phyloP scores from a whole-genome alignment of 2,888 invertebrate genomes.

The Cerceris rybyensis region DNA sequence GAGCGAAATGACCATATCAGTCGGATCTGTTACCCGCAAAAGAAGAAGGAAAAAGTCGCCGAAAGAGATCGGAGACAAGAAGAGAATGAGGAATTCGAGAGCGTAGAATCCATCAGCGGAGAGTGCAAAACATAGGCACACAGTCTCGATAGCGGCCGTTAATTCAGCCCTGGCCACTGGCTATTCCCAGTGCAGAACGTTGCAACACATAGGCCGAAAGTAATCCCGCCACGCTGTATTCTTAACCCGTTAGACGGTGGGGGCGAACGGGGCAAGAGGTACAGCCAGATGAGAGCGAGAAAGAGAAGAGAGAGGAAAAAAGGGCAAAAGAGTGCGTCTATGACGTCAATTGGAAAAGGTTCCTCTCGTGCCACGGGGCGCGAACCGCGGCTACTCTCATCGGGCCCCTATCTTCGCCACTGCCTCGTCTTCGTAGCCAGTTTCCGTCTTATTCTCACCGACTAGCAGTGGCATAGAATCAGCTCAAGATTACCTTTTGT shows the following conservation, averaged over 20 bases:
- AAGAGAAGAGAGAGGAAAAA: slow-evolving; percentile 58
- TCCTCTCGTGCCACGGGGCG: slow-evolving; percentile 70
- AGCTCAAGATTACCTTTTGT: background rate
- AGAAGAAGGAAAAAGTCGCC: too few species aligned
- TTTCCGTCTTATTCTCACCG: slow-evolving; percentile 30
- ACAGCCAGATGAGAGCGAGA: slow-evolving; percentile 17
- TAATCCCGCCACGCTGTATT: slow-evolving; percentile 76
- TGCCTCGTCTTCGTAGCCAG: slow-evolving; percentile 34
- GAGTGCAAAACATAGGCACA: slow-evolving; percentile 13
- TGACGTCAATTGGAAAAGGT: slow-evolving; percentile 82
- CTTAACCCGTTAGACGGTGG: slow-evolving; percentile 67
- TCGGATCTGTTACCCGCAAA: too few species aligned
- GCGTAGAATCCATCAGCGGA: background rate
- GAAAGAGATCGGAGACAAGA: background rate
- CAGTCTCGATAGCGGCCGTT: slow-evolving; percentile 59
- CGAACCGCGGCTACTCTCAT: slow-evolving; percentile 51
- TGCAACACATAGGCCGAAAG: slow-evolving; percentile 72
- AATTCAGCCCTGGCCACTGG: slow-evolving; percentile 70
- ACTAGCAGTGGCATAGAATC: slow-evolving; percentile 41
- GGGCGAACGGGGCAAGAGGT: slow-evolving; percentile 21
- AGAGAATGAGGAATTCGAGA: background rate
- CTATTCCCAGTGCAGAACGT: slow-evolving; percentile 76
- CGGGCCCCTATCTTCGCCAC: slow-evolving; percentile 41
- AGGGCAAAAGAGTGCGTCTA: slow-evolving; percentile 73
- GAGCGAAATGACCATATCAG: too few species aligned